These are phyloP conservation scores for Leptodactylus fallax DNA, from an alignment of 2,797 vertebrate species.

Conservation along the genomic window DNA sequence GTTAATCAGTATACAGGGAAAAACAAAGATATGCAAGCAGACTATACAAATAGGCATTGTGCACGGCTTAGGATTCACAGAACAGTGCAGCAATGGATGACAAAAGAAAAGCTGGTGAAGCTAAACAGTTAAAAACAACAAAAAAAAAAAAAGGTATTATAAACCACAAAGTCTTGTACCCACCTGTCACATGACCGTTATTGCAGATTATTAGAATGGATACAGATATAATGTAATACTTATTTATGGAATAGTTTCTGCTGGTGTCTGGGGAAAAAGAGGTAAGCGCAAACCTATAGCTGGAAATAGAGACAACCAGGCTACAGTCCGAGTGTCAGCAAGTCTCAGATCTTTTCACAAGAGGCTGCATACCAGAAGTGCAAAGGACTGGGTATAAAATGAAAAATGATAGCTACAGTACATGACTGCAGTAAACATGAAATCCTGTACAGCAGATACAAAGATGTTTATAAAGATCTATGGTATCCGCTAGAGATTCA, in stretches of 20 bases:
- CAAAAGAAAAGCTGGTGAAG: neutral
- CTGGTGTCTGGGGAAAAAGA: neutral
- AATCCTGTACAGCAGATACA: neutral
- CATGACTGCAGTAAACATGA: neutral
- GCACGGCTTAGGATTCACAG: too few relatives aligned
- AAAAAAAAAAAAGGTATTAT: neutral
- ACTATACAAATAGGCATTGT: slow-evolving; percentile 19
- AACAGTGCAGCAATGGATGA: neutral
- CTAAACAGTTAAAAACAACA: neutral
- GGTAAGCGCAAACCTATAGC: too few relatives aligned
- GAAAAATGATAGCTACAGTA: neutral
- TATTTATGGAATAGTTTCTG: neutral
- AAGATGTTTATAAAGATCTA: neutral
- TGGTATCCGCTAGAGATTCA: too few relatives aligned
- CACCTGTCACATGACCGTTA: too few relatives aligned
- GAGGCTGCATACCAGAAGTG: neutral
- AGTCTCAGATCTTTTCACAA: neutral
- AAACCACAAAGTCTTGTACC: too few relatives aligned
- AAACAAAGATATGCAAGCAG: neutral
- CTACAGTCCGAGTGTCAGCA: neutral
- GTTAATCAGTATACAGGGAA: slow-evolving; percentile 32
- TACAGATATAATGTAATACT: neutral
- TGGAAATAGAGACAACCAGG: neutral
- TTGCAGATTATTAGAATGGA: too few relatives aligned
- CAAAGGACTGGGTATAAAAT: neutral